phyloP scores from a whole-genome alignment of 2,888 invertebrate genomes.

The Cephus sareptanus region DNA sequence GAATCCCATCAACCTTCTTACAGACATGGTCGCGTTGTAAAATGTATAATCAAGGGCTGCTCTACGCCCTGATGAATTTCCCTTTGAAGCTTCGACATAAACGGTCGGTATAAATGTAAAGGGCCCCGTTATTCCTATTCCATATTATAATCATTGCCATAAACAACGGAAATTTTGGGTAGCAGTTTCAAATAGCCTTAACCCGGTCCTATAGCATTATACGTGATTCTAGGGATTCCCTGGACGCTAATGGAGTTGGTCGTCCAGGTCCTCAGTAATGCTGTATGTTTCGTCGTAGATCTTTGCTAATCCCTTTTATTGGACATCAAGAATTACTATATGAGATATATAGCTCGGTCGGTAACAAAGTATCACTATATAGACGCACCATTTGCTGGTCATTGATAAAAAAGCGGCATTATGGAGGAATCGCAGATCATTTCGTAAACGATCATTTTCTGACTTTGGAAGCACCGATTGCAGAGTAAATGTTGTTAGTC shows the following conservation, averaged over 20 bases:
- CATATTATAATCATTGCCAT: neutral
- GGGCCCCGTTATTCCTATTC: neutral
- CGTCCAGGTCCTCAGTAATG: neutral
- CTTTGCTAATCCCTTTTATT: neutral
- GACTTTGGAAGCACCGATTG: neutral
- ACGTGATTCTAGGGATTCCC: neutral
- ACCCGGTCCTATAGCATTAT: neutral
- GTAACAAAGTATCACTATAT: too few relatives aligned
- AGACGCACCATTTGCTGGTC: too few relatives aligned
- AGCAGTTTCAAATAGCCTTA: neutral
- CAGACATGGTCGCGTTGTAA: neutral
- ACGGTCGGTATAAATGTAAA: neutral
- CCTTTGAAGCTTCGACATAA: neutral
- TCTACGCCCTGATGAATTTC: neutral
- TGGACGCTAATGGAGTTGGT: neutral
- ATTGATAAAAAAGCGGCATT: too few relatives aligned
- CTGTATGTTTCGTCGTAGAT: neutral
- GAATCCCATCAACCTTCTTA: neutral
- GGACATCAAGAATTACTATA: neutral
- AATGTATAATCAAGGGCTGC: neutral
- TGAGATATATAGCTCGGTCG: neutral
- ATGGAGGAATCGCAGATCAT: too few relatives aligned
- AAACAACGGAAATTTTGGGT: neutral
- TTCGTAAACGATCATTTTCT: too few relatives aligned
- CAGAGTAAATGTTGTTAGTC: neutral